Conservation (phyloP, 2,797 vertebrate genomes). For the Pachyuromys duprasi region DNA sequence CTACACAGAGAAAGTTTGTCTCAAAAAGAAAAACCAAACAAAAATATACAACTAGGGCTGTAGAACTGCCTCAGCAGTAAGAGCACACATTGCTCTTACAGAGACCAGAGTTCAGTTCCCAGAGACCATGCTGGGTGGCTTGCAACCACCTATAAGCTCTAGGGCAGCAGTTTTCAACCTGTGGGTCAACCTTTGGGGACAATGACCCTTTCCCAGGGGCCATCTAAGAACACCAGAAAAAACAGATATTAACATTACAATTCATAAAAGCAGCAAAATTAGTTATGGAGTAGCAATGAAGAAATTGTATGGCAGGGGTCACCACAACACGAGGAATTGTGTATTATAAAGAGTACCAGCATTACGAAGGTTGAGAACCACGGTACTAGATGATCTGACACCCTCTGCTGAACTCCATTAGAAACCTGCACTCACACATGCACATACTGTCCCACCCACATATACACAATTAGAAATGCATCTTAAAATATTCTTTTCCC, state of each 20-base stretch:
- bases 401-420: neutral
- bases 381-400: neutral
- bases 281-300: neutral
- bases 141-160: neutral
- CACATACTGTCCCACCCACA: neutral
- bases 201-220: neutral
- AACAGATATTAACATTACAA: too few species aligned
- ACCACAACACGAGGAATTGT: neutral
- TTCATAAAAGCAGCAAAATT: neutral
- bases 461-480: neutral
- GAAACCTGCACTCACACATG: neutral
- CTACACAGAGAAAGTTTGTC: neutral
- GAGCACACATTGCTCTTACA: neutral
- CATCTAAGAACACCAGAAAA: neutral
- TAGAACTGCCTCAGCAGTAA: neutral
- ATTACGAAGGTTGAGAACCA: neutral
- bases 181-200: neutral
- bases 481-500: too few species aligned
- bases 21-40: neutral
- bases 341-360: neutral
- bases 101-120: neutral
- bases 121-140: neutral
- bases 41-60: neutral
- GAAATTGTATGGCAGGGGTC: neutral
- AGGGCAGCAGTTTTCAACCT: neutral